Base-by-base conservation (phyloP, 2,888 invertebrate species). In the Alcis repandata region DNA sequence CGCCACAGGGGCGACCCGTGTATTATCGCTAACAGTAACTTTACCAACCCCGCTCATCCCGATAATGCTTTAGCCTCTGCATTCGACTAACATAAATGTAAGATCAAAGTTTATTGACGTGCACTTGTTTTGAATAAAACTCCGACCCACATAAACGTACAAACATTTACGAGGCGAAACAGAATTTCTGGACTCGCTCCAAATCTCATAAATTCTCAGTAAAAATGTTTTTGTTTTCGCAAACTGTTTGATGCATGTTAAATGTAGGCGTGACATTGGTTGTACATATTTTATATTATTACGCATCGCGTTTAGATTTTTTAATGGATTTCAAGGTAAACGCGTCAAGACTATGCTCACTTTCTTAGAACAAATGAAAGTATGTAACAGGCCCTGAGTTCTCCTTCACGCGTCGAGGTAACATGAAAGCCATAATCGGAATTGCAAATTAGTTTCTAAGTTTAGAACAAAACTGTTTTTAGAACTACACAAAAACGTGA, bases 161-260 rank as follows among this genome's bases (percentile, higher is more conserved):
- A 57, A 57, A 67, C 61, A 56, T 64, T 68, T 63, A 63, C 51
- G 65, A 68, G 56, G 27, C 69, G 61, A 65, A 63, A 59, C 63
- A 54, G 20, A 57, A 53, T 60, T 63, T 68, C 67, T 73, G 73
- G 73, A 61, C 43, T 17, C 46, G 8, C n/a, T 63, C 73, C 73
- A 73, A 69, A 43, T 49, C 41, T 62, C 59, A 48, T 68, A 70
- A 72, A 65, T 67, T 68, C 69, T 63, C 53, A 46, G 65, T 64
- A 69, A 71, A 72, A 68, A 65, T 66, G 64, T 67, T 63, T 70
- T 73, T 68, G 67, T 73, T 73, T 69, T 62, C 43, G 48, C 40
- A 51, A 54, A 68, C 63, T 9, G 67, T 58, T 63, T 64, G 62
- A 70, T 69, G 67, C 61, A 65, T 62, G 67, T 61, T 53, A 19